These are phyloP conservation scores for Akabosia matsudoensis DNA, from an alignment of 1,140 invertebrate species.

Conservation along the genomic window DNA sequence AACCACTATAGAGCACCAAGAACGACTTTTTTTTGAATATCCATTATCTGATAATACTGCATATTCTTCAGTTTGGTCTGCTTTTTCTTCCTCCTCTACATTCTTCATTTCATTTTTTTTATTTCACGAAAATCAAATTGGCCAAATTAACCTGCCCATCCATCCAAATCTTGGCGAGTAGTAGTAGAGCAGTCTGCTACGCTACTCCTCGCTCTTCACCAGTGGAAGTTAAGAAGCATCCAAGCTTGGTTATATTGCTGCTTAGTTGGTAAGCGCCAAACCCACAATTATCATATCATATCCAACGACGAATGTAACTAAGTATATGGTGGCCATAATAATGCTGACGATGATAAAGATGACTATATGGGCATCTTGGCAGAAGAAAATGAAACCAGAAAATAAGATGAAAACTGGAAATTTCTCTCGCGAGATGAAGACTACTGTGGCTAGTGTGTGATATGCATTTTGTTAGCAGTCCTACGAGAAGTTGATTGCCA, in stretches of 20 bases:
- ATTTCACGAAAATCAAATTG: slow-evolving; percentile 38
- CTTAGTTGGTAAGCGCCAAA: slow-evolving; percentile 3
- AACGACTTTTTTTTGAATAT: no score
- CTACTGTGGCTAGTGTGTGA: not conserved
- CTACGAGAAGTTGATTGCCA: no score
- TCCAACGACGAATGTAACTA: slow-evolving; percentile 23
- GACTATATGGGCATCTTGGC: slow-evolving; percentile 1
- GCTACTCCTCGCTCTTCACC: not conserved
- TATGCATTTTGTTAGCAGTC: not conserved
- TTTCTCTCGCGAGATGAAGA: not conserved
- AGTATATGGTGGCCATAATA: not conserved
- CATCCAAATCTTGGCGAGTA: slow-evolving; percentile 21
- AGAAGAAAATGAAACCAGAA: not conserved
- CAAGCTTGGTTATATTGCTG: slow-evolving; percentile 13
- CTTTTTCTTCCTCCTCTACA: not conserved
- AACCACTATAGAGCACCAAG: no score
- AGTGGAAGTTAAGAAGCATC: no score
- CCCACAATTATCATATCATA: slow-evolving; percentile 43
- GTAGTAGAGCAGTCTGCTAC: not conserved
- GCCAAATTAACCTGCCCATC: slow-evolving; percentile 45
- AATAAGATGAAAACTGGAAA: slow-evolving; percentile 14
- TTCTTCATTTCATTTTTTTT: not conserved
- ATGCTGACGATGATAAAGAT: not conserved
- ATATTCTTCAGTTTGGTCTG: not conserved
- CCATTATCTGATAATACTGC: not conserved